Evolutionary conservation across 2,888 invertebrate genomes (phyloP).

Genomic region (Pasiphila rectangulata): DNA sequence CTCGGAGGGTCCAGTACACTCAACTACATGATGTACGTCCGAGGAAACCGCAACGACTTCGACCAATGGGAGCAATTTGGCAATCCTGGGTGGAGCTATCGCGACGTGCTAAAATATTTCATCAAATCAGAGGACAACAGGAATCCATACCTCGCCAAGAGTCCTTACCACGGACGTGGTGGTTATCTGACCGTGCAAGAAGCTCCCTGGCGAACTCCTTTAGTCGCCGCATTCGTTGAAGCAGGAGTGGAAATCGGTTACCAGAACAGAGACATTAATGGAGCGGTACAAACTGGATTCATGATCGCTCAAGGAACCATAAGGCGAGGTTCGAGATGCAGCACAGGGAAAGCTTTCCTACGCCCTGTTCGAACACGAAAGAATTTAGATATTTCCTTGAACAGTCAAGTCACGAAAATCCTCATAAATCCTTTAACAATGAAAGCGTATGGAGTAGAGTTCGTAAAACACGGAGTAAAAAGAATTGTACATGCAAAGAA

Average conservation of each 20-base stretch:
- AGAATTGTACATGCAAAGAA: slow-evolving; percentile 87
- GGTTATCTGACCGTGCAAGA: slow-evolving; percentile 90
- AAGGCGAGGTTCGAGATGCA: slow-evolving; percentile 88
- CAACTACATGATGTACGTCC: slow-evolving; percentile 94
- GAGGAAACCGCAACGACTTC: slow-evolving; percentile 92
- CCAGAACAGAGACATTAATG: slow-evolving; percentile 90
- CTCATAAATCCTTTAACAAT: slow-evolving; percentile 87
- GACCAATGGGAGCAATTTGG: slow-evolving; percentile 93
- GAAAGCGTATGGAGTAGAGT: slow-evolving; percentile 90
- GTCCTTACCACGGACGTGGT: slow-evolving; percentile 85
- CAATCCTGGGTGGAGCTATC: slow-evolving; percentile 94
- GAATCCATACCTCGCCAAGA: slow-evolving; percentile 89
- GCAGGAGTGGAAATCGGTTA: slow-evolving; percentile 91
- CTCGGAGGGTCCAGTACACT: slow-evolving; percentile 93
- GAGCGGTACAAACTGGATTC: slow-evolving; percentile 88
- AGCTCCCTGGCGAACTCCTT: slow-evolving; percentile 90
- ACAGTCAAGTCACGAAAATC: slow-evolving; percentile 88
- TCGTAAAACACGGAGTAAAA: slow-evolving; percentile 85
- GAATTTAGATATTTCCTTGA: slow-evolving; percentile 90
- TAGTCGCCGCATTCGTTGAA: slow-evolving; percentile 91
- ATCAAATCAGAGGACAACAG: slow-evolving; percentile 94
- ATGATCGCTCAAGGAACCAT: slow-evolving; percentile 92
- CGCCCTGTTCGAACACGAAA: slow-evolving; percentile 87
- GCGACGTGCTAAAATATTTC: slow-evolving; percentile 92
- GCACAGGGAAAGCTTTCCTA: slow-evolving; percentile 93